Evolutionary conservation across 2,797 vertebrate species (phyloP).

Genomic region (Sebastes trivittatus): DNA sequence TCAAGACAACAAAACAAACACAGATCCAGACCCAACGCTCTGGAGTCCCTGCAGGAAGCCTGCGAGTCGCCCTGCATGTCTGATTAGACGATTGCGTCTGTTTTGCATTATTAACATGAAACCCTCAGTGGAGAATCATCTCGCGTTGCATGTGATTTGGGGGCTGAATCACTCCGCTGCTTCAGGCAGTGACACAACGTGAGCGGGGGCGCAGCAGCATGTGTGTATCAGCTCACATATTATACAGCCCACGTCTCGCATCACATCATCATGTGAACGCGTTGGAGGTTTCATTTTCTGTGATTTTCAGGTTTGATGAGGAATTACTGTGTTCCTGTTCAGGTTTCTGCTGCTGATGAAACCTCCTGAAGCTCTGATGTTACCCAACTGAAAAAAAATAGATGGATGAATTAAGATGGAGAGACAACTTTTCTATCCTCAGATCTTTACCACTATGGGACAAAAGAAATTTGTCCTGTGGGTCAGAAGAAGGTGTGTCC

Average conservation of each 20-base stretch:
- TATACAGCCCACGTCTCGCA: background rate
- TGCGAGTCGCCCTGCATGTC: background rate
- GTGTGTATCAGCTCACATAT: background rate
- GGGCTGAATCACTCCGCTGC: background rate
- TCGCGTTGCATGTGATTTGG: background rate
- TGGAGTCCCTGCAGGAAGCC: background rate
- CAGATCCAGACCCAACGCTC: background rate
- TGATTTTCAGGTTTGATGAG: background rate
- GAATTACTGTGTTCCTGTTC: background rate
- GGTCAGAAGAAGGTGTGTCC: too few species aligned
- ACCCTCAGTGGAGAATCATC: background rate
- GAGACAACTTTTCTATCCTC: background rate
- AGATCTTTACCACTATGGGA: too few species aligned
- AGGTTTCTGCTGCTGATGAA: background rate
- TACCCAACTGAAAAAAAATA: background rate
- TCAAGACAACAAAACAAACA: background rate
- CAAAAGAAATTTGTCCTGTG: too few species aligned
- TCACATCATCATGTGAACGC: background rate
- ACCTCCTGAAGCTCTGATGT: background rate
- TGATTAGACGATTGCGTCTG: background rate
- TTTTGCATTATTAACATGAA: slow-evolving; percentile 20
- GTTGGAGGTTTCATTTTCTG: background rate
- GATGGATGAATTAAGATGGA: background rate
- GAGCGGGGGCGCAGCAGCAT: background rate
- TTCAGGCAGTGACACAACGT: background rate